Percentiles rank a stretch among this genome's conserved stretches.
phyloP scores from a whole-genome alignment of 2,888 invertebrate species.

The Zygaena filipendulae region DNA sequence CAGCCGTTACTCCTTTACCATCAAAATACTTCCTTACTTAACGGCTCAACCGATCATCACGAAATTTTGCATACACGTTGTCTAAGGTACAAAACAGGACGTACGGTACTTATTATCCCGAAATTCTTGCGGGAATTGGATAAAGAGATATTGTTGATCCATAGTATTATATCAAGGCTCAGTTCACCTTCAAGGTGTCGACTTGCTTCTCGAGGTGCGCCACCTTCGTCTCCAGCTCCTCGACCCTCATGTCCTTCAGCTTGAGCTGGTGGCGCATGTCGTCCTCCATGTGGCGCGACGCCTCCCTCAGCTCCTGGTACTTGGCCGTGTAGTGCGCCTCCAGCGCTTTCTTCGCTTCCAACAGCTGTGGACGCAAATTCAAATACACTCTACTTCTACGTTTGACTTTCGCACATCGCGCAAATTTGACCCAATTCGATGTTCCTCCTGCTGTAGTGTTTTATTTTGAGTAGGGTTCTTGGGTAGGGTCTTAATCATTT shows the following conservation, averaged over 20 bases:
- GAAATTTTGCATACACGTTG: too few species aligned
- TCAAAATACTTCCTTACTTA: too few species aligned
- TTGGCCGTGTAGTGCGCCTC: conserved; percentile 70
- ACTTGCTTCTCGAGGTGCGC: conserved; percentile 44
- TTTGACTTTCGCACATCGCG: not conserved
- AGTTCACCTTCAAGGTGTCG: conserved; percentile 42
- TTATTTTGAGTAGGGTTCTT: too few species aligned
- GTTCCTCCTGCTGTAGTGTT: too few species aligned
- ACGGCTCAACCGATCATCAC: too few species aligned
- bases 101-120: too few species aligned
- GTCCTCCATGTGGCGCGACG: conserved; percentile 66
- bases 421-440: not conserved
- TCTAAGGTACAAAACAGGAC: too few species aligned
- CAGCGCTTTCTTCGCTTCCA: conserved; percentile 67
- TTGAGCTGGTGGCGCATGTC: conserved; percentile 66
- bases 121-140: too few species aligned
- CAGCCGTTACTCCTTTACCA: too few species aligned
- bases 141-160: too few species aligned
- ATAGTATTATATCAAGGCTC: too few species aligned
- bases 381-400: conserved; percentile 10
- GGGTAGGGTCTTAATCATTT: too few species aligned
- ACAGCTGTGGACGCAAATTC: conserved; percentile 34
- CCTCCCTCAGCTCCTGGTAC: conserved; percentile 68
- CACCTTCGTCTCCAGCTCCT: conserved; percentile 47
- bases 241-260: conserved; percentile 50